A percentile compares a stretch with the other conserved stretches of the same genome.
These are phyloP conservation scores for Meloidogyne chitwoodi DNA, from an alignment of 1,140 invertebrate genomes.

Conservation along the genomic window DNA sequence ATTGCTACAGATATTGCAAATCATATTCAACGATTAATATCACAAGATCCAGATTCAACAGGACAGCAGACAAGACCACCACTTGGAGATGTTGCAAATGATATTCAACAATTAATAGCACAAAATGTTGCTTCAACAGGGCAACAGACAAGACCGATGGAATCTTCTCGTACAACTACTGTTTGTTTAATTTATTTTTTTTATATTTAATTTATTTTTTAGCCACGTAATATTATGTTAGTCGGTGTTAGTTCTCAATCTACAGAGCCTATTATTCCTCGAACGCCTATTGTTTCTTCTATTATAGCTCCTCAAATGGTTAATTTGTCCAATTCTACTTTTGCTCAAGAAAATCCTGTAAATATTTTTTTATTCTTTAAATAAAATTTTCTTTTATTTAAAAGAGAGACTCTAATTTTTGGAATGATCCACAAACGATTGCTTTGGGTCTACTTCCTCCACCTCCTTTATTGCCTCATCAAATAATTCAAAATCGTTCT, in stretches of 20 bases:
- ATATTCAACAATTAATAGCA: too few species aligned
- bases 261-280: conserved; percentile 4
- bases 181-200: not conserved
- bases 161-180: too few species aligned
- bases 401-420: conserved; percentile 22
- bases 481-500: not conserved
- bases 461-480: not conserved
- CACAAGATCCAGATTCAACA: not conserved
- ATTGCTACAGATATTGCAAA: not conserved
- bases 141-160: not conserved
- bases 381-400: not conserved
- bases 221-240: conserved; percentile 24
- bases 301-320: too few species aligned
- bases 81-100: too few species aligned
- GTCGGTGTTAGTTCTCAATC: conserved; percentile 2
- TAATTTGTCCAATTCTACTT: too few species aligned
- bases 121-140: not conserved
- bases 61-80: not conserved
- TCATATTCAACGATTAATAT: not conserved
- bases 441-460: conserved; percentile 7
- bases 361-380: not conserved
- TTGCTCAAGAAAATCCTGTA: conserved; percentile 1
- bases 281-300: conserved; percentile 3
- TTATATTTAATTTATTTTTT: not conserved
- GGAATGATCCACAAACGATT: conserved; percentile 26